Evolutionary conservation across 2,888 invertebrate species (phyloP).

Genomic region (Aphelenchoides bicaudatus): DNA sequence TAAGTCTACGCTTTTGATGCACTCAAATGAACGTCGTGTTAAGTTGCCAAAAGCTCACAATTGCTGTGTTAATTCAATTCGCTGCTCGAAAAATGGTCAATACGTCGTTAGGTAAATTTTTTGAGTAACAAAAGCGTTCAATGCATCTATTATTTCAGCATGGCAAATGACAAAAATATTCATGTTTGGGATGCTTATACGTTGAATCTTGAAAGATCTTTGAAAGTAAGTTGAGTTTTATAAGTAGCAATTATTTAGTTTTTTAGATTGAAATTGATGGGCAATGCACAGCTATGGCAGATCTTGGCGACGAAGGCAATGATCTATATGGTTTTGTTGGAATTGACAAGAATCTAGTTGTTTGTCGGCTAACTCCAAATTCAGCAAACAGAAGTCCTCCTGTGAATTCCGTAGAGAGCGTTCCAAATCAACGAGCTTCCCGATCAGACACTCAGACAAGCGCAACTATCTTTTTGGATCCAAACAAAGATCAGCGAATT

Average conservation of each 20-base stretch:
- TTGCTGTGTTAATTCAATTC: conserved; percentile 8
- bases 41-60: conserved; percentile 8
- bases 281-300: conserved; percentile 5
- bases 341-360: conserved; percentile 10
- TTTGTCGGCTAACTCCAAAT: conserved; percentile 10
- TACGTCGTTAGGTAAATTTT: no score
- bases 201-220: conserved; percentile 9
- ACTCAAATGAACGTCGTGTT: conserved; percentile 1
- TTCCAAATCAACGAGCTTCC: no score
- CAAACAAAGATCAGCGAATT: conserved; percentile 1
- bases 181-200: conserved; percentile 24
- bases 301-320: conserved; percentile 13
- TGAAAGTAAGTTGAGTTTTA: conserved; percentile 7
- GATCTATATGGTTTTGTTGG: conserved; percentile 14
- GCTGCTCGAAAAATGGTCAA: conserved; percentile 6
- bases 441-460: no score
- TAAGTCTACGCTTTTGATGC: not conserved
- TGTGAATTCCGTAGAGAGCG: no score
- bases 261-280: not conserved
- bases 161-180: not conserved
- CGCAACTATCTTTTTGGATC: not conserved
- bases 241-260: not conserved
- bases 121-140: no score
- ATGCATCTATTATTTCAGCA: no score
- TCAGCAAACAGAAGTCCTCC: not conserved